Percentiles rank a stretch among this genome's conserved stretches.
Evolutionary conservation across 2,113 vertebrate species (phyloP).

Genomic region (Hystrix brachyura): DNA sequence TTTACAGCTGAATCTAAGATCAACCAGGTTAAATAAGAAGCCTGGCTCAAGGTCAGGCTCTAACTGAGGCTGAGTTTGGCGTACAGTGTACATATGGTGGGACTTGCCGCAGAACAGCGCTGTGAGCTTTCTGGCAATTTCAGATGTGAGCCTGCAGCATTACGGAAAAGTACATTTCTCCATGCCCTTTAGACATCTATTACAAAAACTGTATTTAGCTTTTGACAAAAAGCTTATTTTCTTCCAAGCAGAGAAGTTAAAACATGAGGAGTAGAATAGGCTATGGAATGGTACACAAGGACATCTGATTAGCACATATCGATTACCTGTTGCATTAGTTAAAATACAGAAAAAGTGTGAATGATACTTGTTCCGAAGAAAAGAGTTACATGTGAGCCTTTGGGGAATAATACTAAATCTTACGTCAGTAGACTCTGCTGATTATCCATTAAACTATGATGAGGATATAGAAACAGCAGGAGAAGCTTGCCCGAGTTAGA

Average conservation of each 20-base stretch:
- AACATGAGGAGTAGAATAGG: not conserved
- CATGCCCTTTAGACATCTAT: not conserved
- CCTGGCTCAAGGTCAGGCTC: not conserved
- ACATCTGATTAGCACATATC: not conserved
- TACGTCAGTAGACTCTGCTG: not conserved
- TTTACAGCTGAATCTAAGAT: slow-evolving; percentile 11
- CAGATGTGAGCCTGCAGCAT: not conserved
- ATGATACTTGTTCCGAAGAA: not conserved
- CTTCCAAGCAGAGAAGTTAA: not conserved
- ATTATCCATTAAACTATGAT: not conserved
- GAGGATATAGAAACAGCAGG: not conserved
- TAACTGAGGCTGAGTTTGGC: not conserved
- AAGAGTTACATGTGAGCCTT: not conserved
- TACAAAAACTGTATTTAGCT: slow-evolving; percentile 32
- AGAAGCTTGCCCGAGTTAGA: not conserved
- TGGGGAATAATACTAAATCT: not conserved
- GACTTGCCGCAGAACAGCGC: not conserved
- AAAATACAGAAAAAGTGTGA: not conserved
- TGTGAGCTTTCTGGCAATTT: not conserved
- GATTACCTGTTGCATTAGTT: not conserved
- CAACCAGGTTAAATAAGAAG: slow-evolving; percentile 25
- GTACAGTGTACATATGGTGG: not conserved
- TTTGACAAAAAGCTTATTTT: slow-evolving; percentile 31
- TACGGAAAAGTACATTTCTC: not conserved
- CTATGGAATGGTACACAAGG: not conserved